A percentile compares a stretch with the other conserved stretches of the same genome.
Evolutionary conservation across 2,888 invertebrate genomes (phyloP).

Genomic region (Encarsia formosa): DNA sequence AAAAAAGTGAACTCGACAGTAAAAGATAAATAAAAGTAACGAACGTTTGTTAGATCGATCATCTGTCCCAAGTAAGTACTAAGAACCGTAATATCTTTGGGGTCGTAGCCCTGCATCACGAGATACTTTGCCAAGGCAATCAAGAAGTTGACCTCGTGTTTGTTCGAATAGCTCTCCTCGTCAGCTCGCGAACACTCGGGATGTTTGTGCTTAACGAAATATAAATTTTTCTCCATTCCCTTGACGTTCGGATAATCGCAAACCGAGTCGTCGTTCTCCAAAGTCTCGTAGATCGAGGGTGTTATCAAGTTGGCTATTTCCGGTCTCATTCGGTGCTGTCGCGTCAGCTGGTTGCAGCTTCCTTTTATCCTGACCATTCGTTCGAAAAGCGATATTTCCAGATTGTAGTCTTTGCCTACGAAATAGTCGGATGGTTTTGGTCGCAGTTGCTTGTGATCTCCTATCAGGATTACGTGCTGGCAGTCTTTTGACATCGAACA

Average conservation of each 20-base stretch:
- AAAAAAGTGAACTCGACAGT: too few relatives aligned
- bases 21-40: not conserved
- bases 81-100: not conserved
- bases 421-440: slow-evolving; percentile 4
- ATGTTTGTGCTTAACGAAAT: not conserved
- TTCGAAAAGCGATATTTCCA: slow-evolving; percentile 6
- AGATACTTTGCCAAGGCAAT: not conserved
- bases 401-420: slow-evolving; percentile 1
- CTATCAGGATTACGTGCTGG: slow-evolving; percentile 2
- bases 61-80: not conserved
- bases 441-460: slow-evolving; percentile 4
- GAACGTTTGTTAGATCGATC: not conserved
- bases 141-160: not conserved
- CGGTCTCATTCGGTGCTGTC: not conserved
- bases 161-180: not conserved
- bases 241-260: not conserved
- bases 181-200: not conserved
- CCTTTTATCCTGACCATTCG: slow-evolving; percentile 5
- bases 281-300: not conserved
- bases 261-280: not conserved
- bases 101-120: not conserved
- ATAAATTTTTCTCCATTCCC: not conserved
- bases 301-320: slow-evolving; percentile 1
- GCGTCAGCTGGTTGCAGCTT: not conserved
- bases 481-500: not conserved